phyloP scores from a whole-genome alignment of 2,797 vertebrate species.

The Muscicapa comitata region DNA sequence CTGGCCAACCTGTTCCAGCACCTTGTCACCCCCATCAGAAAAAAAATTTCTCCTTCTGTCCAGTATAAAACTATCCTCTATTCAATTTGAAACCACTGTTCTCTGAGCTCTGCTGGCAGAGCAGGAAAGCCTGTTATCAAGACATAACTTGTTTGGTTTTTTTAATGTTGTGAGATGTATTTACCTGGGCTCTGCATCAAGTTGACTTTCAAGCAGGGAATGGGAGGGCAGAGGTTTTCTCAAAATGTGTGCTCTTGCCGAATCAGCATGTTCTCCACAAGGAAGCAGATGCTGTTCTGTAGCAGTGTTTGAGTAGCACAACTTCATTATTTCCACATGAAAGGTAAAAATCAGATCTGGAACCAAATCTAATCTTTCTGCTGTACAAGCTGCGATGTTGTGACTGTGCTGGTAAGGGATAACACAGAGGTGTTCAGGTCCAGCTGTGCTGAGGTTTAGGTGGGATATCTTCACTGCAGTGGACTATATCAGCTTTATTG shows the following conservation, averaged over 20 bases:
- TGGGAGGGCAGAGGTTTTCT: neutral
- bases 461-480: neutral
- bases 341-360: neutral
- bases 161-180: neutral
- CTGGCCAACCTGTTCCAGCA: neutral
- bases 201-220: neutral
- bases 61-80: neutral
- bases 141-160: neutral
- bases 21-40: fast-evolving
- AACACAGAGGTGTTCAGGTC: fast-evolving
- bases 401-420: neutral
- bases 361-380: neutral
- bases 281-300: neutral
- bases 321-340: neutral
- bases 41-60: neutral
- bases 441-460: neutral
- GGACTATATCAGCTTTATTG: neutral
- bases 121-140: neutral
- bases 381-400: neutral
- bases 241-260: neutral
- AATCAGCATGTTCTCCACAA: fast-evolving
- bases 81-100: neutral
- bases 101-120: neutral
- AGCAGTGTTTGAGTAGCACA: neutral
- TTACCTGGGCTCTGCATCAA: neutral